Percentiles rank a stretch among this genome's conserved stretches.
phyloP scores from a whole-genome alignment of 2,113 vertebrate genomes.

The Pterocles burchelli region DNA sequence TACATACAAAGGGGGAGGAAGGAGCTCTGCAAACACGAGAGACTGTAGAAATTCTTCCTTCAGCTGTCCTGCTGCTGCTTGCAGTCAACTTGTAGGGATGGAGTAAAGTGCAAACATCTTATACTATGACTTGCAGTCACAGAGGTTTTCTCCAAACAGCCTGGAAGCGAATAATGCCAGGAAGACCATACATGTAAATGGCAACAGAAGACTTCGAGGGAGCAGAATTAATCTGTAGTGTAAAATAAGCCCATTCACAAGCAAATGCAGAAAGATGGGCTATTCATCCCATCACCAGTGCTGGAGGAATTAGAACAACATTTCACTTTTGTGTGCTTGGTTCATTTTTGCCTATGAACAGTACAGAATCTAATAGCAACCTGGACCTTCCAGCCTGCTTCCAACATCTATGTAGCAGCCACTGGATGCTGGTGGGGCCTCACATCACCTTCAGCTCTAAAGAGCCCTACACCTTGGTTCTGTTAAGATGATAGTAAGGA shows the following conservation, averaged over 20 bases:
- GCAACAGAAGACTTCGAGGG: background rate
- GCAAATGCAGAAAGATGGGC: background rate
- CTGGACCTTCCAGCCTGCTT: background rate
- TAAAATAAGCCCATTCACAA: background rate
- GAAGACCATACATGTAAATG: background rate
- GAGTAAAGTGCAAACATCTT: background rate
- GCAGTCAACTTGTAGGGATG: background rate
- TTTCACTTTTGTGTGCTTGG: background rate
- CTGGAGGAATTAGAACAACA: background rate
- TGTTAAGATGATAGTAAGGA: background rate
- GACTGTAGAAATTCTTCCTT: background rate
- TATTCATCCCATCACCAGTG: background rate
- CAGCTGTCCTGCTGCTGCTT: background rate
- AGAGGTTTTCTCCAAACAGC: background rate
- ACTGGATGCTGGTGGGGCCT: rapidly evolving
- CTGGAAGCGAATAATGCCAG: background rate
- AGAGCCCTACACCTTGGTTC: background rate
- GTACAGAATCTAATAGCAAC: background rate
- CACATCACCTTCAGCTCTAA: background rate
- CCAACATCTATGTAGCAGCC: background rate
- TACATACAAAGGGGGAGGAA: background rate
- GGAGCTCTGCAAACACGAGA: background rate
- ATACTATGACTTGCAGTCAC: background rate
- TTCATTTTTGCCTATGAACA: background rate
- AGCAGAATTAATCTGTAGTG: background rate